phyloP scores from a whole-genome alignment of 2,113 vertebrate genomes.

The Actinemys pallida region DNA sequence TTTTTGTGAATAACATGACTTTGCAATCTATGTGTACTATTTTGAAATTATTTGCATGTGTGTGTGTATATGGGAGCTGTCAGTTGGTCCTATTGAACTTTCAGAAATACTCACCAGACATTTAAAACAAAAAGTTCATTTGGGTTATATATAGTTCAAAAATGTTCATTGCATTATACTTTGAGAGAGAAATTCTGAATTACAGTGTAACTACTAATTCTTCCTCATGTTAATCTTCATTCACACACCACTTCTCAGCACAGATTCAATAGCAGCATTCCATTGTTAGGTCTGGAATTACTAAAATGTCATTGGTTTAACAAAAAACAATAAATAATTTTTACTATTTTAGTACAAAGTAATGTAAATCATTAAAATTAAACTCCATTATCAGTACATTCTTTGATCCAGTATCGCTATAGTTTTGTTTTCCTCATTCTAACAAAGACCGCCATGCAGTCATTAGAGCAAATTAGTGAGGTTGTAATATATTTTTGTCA shows the following conservation, averaged over 20 bases:
- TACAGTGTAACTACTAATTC: not conserved
- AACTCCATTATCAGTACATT: not conserved
- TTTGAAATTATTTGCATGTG: not conserved
- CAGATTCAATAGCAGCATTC: not conserved
- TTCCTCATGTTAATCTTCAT: not conserved
- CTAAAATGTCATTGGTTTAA: not conserved
- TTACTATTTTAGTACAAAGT: not conserved
- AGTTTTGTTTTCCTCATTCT: not conserved
- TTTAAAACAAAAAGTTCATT: not conserved
- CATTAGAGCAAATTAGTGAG: not conserved
- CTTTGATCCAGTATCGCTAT: not conserved
- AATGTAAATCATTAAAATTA: not conserved
- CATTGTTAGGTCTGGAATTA: not conserved
- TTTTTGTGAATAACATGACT: accelerated
- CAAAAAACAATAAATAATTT: not conserved
- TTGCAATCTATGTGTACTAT: accelerated
- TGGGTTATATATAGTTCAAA: not conserved
- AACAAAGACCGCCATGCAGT: not conserved
- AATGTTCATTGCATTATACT: not conserved
- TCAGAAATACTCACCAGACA: not conserved
- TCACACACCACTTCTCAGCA: not conserved
- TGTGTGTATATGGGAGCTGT: not conserved
- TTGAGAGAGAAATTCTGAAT: not conserved
- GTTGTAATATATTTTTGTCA: not conserved
- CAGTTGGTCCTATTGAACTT: not conserved